These are phyloP conservation scores for Phrynocephalus guinanensis DNA, from an alignment of 2,797 vertebrate genomes.

Conservation along the genomic window DNA sequence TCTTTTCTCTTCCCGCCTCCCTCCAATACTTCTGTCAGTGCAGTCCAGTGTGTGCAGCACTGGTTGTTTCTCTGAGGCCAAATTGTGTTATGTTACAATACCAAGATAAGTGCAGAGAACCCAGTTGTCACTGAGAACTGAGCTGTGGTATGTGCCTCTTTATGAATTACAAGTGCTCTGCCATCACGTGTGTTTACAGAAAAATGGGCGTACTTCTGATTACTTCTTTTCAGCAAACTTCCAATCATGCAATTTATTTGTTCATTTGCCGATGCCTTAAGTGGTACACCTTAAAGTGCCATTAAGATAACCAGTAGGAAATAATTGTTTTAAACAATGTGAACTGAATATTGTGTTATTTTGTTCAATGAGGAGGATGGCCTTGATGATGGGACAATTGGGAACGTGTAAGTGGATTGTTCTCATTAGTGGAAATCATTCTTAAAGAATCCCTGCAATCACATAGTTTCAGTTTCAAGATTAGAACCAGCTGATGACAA, in stretches of 20 bases:
- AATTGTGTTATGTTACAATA: not conserved
- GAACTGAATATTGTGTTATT: not conserved
- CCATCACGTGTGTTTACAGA: not conserved
- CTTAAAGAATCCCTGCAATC: not conserved
- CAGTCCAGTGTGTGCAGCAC: not conserved
- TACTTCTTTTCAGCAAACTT: constrained; percentile 1
- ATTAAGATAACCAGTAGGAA: not conserved
- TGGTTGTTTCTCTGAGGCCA: not conserved
- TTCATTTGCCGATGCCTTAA: constrained; percentile 28
- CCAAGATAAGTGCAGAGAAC: not conserved
- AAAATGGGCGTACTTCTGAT: not conserved
- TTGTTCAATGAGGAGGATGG: not conserved
- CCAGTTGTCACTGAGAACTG: not conserved
- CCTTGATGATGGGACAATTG: not conserved
- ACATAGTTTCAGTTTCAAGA: not conserved
- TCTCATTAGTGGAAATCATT: not conserved
- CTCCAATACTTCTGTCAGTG: not conserved
- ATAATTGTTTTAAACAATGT: not conserved
- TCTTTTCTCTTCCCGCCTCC: not conserved
- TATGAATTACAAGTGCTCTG: constrained; percentile 14
- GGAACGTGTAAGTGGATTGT: not conserved
- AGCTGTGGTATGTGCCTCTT: not conserved
- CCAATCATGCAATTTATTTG: not conserved
- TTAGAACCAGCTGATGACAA: not conserved
- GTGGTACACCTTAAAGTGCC: constrained; percentile 16